A percentile compares a stretch with the other conserved stretches of the same genome.
Evolutionary conservation across 2,888 invertebrate species (phyloP).

Genomic region (Electrophaes corylata): DNA sequence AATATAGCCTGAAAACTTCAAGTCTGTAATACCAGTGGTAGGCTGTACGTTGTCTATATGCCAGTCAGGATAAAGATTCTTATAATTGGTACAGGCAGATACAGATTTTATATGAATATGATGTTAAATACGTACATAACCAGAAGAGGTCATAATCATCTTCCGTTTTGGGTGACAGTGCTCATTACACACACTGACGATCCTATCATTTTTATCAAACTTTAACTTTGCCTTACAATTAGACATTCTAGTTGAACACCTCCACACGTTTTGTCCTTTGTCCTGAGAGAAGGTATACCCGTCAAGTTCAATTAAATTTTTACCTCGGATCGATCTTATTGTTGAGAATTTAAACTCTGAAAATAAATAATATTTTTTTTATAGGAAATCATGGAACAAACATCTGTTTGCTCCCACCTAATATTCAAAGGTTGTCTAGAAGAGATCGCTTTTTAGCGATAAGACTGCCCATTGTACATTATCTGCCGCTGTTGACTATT

Average conservation of each 20-base stretch:
- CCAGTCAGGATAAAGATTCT: too few relatives aligned
- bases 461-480: too few relatives aligned
- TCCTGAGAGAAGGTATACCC: constrained; percentile 24
- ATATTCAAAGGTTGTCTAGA: too few relatives aligned
- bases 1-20: too few relatives aligned
- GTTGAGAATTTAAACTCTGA: neutral
- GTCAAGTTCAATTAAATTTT: constrained; percentile 25
- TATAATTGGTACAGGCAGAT: too few relatives aligned
- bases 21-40: too few relatives aligned
- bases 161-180: constrained; percentile 12
- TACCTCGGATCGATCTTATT: constrained; percentile 45
- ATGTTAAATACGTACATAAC: neutral
- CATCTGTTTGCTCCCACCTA: too few relatives aligned
- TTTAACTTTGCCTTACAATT: constrained; percentile 12
- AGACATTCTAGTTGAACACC: constrained; percentile 21
- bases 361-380: too few relatives aligned
- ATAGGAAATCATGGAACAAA: too few relatives aligned
- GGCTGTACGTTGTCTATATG: too few relatives aligned
- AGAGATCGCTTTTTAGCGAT: too few relatives aligned
- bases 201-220: constrained; percentile 3
- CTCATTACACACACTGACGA: constrained; percentile 7
- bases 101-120: neutral
- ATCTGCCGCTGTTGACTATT: too few relatives aligned
- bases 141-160: constrained; percentile 6
- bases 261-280: constrained; percentile 9